A percentile compares a stretch with the other conserved stretches of the same genome.
phyloP scores from a whole-genome alignment of 2,113 vertebrate species.

The Channa maculata region DNA sequence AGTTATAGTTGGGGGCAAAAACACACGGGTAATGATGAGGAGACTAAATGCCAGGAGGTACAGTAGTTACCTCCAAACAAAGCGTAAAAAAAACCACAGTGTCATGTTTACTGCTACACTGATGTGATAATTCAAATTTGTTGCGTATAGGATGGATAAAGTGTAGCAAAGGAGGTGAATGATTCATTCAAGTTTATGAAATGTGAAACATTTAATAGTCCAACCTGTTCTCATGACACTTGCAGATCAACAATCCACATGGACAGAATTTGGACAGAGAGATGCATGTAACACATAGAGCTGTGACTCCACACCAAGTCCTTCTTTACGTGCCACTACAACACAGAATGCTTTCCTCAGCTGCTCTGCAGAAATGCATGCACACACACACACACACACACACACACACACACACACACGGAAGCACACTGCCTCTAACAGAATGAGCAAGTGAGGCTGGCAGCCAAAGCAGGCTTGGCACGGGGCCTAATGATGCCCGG shows the following conservation, averaged over 20 bases:
- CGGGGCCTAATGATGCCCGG: slow-evolving; percentile 95
- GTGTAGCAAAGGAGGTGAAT: no score
- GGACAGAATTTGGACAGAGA: neutral
- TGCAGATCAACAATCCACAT: neutral
- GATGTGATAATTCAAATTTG: no score
- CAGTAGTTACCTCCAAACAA: no score
- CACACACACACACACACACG: slow-evolving; percentile 43
- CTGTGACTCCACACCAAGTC: slow-evolving; percentile 33
- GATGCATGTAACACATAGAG: slow-evolving; percentile 50
- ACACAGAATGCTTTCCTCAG: slow-evolving; percentile 49
- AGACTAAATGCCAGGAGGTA: no score
- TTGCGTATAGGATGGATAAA: no score
- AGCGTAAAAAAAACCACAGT: no score
- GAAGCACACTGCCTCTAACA: slow-evolving; percentile 43
- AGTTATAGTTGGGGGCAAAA: no score
- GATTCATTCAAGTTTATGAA: neutral
- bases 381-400: slow-evolving; percentile 10
- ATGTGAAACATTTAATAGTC: no score
- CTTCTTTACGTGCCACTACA: slow-evolving; percentile 51
- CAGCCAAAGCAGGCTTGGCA: slow-evolving; percentile 94
- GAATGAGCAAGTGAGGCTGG: slow-evolving; percentile 72
- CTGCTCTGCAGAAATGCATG: slow-evolving; percentile 32
- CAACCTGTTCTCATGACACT: neutral
- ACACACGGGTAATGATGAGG: no score
- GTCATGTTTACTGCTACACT: no score